A percentile compares a stretch with the other conserved stretches of the same genome.
These are phyloP conservation scores for Synchiropus splendidus DNA, from an alignment of 2,113 vertebrate genomes.

Conservation along the genomic window DNA sequence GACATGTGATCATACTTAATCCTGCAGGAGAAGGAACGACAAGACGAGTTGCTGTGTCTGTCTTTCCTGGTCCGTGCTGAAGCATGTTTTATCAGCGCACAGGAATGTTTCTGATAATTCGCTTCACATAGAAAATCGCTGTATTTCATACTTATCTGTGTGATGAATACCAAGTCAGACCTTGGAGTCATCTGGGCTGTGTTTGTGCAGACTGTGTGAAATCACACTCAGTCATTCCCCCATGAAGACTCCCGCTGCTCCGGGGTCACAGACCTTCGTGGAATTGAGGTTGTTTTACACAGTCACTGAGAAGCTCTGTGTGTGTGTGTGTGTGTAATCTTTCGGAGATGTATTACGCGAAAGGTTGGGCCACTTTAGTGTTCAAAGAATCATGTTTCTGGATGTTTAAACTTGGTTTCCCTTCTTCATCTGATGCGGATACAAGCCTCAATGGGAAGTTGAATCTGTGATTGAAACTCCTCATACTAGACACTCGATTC, in stretches of 20 bases:
- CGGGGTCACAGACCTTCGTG: constrained; percentile 31
- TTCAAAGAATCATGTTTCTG: too few relatives aligned
- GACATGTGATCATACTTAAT: constrained; percentile 42
- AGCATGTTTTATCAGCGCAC: constrained; percentile 6
- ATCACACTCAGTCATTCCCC: constrained; percentile 4
- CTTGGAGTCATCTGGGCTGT: constrained; percentile 1
- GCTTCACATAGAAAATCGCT: background rate
- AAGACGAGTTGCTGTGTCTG: constrained; percentile 15
- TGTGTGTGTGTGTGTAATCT: background rate
- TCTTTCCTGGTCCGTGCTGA: constrained; percentile 1
- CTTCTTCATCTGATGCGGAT: too few relatives aligned
- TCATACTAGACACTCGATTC: too few relatives aligned
- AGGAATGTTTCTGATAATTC: background rate
- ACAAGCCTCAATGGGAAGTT: too few relatives aligned
- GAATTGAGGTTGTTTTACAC: constrained; percentile 5
- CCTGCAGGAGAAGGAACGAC: constrained; percentile 16
- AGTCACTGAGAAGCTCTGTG: background rate
- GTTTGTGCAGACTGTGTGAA: constrained; percentile 5
- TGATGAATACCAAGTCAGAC: constrained; percentile 9
- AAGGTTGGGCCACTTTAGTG: too few relatives aligned
- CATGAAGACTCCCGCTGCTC: constrained; percentile 8
- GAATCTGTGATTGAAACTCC: too few relatives aligned
- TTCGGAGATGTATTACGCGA: too few relatives aligned
- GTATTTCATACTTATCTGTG: constrained; percentile 14
- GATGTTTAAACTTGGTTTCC: too few relatives aligned